These are phyloP conservation scores for Falco punctatus DNA, from an alignment of 2,113 vertebrate genomes.

Conservation along the genomic window DNA sequence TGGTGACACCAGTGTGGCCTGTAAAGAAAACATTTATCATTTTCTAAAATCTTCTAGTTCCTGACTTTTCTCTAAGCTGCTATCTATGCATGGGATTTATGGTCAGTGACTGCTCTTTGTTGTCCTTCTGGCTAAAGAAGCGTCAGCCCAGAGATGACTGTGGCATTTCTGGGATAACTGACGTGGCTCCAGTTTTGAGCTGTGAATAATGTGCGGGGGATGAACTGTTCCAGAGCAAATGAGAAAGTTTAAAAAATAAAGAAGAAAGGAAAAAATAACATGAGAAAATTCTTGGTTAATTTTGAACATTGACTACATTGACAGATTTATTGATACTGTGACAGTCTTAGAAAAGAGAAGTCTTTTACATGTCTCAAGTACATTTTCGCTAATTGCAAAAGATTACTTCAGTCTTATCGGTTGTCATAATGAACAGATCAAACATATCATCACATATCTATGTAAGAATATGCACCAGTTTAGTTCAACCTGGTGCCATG, in stretches of 20 bases:
- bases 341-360: background rate
- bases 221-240: background rate
- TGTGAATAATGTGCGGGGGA: background rate
- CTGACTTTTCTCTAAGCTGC: background rate
- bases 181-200: background rate
- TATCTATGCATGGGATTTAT: background rate
- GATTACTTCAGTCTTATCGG: background rate
- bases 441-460: background rate
- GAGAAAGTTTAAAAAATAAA: background rate
- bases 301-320: background rate
- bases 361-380: background rate
- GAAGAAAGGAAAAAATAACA: accelerated
- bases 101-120: background rate
- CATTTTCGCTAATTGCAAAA: background rate
- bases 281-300: background rate
- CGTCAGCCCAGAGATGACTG: background rate
- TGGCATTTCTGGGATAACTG: background rate
- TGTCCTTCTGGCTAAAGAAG: background rate
- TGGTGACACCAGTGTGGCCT: background rate
- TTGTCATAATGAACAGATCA: background rate
- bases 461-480: background rate
- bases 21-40: background rate
- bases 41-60: background rate
- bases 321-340: background rate
- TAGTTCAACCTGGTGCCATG: background rate